A percentile compares a stretch with the other conserved stretches of the same genome.
Evolutionary conservation across 35 echinoderm and acorn worm species (phyloP).

Genomic region (Stichopus chloronotus): DNA sequence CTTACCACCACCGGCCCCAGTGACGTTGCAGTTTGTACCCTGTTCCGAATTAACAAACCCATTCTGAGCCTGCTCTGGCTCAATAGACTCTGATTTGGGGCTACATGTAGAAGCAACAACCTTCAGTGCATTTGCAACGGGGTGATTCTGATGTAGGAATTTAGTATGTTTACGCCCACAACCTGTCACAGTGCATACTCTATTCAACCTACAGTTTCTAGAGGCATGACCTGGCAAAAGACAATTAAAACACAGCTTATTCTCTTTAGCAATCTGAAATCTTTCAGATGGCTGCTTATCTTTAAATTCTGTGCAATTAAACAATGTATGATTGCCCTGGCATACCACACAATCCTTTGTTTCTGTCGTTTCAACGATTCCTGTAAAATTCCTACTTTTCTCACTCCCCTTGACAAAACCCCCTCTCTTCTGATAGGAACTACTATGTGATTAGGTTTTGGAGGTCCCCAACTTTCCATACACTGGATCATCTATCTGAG

Average conservation of each 20-base stretch:
- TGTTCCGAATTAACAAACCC: not conserved
- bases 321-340: constrained; percentile 33
- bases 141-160: constrained; percentile 41
- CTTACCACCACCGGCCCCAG: not conserved
- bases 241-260: constrained; percentile 39
- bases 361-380: not conserved
- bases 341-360: constrained; percentile 33
- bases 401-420: not conserved
- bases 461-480: constrained; percentile 36
- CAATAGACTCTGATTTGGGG: not conserved
- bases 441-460: not conserved
- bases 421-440: not conserved
- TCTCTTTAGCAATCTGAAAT: constrained; percentile 28
- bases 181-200: constrained; percentile 19
- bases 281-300: not conserved
- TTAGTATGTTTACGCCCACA: constrained; percentile 55
- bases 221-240: not conserved
- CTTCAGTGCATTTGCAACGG: not conserved
- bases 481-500: constrained; percentile 33
- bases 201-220: constrained; percentile 3
- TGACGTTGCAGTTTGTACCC: not conserved
- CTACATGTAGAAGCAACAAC: not conserved
- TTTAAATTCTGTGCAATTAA: constrained; percentile 37
- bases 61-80: not conserved
- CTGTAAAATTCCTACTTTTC: not conserved